Base-by-base conservation (phyloP, 1,140 invertebrate species). In the Plectrocnemia conspersa region DNA sequence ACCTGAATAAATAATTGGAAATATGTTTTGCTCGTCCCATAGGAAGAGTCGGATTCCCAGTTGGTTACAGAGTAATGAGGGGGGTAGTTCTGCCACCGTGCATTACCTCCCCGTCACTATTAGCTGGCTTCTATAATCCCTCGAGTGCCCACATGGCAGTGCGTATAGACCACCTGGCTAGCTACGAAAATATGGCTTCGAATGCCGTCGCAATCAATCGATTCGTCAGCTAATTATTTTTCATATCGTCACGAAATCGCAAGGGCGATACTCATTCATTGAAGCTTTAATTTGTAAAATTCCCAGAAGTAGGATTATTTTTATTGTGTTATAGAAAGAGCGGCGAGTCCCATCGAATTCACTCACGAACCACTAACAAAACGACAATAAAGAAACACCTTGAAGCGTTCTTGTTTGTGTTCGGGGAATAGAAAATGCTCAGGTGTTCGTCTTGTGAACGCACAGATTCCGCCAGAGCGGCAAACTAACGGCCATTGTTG, bases 151-250 rank as follows among this genome's bases (percentile, higher is more conserved):
- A 38, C 35, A 38, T 38, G 35, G 7, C 22, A 47, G 32, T 18
- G 23, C 27, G 7, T 22, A n/a, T 15, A 48, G 15, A 50, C 47
- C 47, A 50, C 47, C 47, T 50, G 47, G 6, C 27, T 38, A 33
- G n/a, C n/a, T n/a, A n/a, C n/a, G 38, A 36, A 49, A 50, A 50
- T 50, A 50, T 13, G 47, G 47, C 47, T 50, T 50, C 46, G 16
- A 33, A 33, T 9, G n/a, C n/a, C n/a, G n/a, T n/a, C n/a, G n/a
- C n/a, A n/a, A n/a, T n/a, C n/a, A n/a, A n/a, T n/a, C n/a, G n/a
- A n/a, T n/a, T n/a, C n/a, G n/a, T n/a, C n/a, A n/a, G n/a, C n/a
- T n/a, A n/a, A n/a, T n/a, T n/a, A n/a, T n/a, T n/a, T n/a, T n/a
- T n/a, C n/a, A n/a, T n/a, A n/a, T n/a, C n/a, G n/a, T n/a, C n/a